Conservation (phyloP, 2,113 vertebrate genomes). For the Motacilla alba region DNA sequence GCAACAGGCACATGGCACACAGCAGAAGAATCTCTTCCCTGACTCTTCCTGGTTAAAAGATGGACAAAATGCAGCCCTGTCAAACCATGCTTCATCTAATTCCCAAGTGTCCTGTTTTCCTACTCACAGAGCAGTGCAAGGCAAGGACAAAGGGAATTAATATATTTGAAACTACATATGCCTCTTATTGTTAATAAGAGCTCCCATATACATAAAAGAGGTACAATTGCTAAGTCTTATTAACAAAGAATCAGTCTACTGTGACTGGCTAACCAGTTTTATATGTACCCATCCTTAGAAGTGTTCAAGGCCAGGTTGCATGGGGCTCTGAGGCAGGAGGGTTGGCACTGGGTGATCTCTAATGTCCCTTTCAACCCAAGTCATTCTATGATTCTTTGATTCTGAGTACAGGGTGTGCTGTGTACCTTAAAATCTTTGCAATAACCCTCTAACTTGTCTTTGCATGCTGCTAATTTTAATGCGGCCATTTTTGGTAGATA, state of each 20-base stretch:
- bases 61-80: background rate
- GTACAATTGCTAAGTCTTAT: background rate
- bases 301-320: background rate
- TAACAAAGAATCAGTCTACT: background rate
- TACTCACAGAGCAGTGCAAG: background rate
- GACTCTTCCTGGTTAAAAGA: background rate
- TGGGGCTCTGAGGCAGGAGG: background rate
- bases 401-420: background rate
- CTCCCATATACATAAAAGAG: background rate
- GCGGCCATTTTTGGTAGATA: background rate
- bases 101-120: background rate
- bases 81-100: background rate
- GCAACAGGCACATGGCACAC: fast-evolving
- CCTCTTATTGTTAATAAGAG: background rate
- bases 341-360: background rate
- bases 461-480: background rate
- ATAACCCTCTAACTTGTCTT: background rate
- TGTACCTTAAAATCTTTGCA: background rate
- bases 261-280: background rate
- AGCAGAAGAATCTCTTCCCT: background rate
- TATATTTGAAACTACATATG: background rate
- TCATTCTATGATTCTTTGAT: too few relatives aligned
- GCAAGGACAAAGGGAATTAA: background rate
- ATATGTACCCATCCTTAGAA: background rate
- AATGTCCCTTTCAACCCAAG: background rate